Evolutionary conservation across 2,113 vertebrate genomes (phyloP).

Genomic region (Arvicanthis niloticus): DNA sequence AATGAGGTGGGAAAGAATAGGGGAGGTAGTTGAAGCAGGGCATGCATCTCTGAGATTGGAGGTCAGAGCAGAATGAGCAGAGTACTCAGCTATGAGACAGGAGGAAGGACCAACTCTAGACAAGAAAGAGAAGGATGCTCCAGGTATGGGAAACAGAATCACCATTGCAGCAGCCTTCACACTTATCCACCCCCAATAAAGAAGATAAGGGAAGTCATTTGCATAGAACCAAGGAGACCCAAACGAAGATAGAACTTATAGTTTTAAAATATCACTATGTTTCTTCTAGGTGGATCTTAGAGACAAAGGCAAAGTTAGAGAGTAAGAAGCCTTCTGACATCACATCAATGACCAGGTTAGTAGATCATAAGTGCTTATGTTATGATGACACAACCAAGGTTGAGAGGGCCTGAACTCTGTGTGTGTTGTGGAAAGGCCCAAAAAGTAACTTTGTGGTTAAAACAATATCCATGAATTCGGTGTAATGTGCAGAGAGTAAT

Average conservation of each 20-base stretch:
- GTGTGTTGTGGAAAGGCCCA: not conserved
- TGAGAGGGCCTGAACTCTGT: not conserved
- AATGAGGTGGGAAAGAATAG: not conserved
- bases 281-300: not conserved
- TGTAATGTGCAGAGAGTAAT: not conserved
- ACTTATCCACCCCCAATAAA: not conserved
- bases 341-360: not conserved
- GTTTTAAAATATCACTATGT: not conserved
- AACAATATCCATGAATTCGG: not conserved
- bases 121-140: not conserved
- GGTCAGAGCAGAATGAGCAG: not conserved
- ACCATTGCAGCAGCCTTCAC: no score
- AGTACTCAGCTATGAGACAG: accelerated
- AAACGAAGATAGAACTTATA: not conserved
- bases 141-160: not conserved
- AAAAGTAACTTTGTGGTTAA: not conserved
- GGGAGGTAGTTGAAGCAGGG: not conserved
- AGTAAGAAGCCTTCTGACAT: not conserved
- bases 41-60: not conserved
- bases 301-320: not conserved
- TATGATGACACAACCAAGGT: not conserved
- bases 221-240: no score
- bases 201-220: not conserved
- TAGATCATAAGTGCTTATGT: not conserved
- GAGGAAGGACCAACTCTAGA: not conserved